Conservation (phyloP, 2,797 vertebrate species). For the Eulemur coronatus region DNA sequence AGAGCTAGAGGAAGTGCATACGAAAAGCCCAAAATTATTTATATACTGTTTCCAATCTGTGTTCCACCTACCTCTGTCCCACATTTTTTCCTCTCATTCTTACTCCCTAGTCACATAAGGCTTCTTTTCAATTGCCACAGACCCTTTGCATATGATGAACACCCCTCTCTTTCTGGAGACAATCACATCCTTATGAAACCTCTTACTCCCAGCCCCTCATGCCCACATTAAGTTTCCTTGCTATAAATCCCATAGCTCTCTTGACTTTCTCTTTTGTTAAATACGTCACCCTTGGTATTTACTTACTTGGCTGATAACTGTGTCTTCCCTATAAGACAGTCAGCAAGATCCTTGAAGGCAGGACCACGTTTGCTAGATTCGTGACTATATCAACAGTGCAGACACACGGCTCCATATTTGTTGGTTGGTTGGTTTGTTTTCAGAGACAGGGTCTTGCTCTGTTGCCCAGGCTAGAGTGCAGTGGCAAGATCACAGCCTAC, state of each 20-base stretch:
- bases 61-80: background rate
- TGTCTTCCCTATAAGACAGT: background rate
- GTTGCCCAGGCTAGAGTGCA: background rate
- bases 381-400: background rate
- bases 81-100: background rate
- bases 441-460: background rate
- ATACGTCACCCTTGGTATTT: background rate
- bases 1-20: background rate
- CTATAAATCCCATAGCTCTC: background rate
- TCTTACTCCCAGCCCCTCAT: background rate
- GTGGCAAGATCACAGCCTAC: background rate
- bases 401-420: background rate
- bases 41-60: fast-evolving
- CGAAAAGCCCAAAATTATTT: background rate
- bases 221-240: background rate
- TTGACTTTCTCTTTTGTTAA: background rate
- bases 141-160: background rate
- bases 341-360: background rate
- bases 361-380: background rate
- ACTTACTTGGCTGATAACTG: background rate
- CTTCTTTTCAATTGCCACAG: background rate
- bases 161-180: background rate
- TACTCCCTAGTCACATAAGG: background rate
- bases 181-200: background rate
- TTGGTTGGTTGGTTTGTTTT: background rate